Percentiles rank a stretch among this genome's conserved stretches.
Evolutionary conservation across 2,888 invertebrate species (phyloP).

Genomic region (Poecilobothrus nobilitatus): DNA sequence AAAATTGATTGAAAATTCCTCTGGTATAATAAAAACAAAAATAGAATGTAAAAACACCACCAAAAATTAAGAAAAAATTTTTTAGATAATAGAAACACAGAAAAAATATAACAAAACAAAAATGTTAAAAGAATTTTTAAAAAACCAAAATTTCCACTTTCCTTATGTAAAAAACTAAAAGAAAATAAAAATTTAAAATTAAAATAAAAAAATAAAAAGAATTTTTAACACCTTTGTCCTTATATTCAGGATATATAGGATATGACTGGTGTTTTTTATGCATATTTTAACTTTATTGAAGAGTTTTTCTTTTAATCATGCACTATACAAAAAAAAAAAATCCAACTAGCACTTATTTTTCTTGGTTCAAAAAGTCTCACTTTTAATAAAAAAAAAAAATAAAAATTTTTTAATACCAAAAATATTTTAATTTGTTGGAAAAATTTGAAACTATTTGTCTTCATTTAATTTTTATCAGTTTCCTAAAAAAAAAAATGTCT

Average conservation of each 20-base stretch:
- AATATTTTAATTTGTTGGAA: too few relatives aligned
- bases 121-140: background rate
- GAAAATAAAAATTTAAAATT: background rate
- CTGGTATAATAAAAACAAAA: background rate
- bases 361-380: background rate
- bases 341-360: background rate
- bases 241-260: background rate
- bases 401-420: too few relatives aligned
- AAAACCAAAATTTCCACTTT: background rate
- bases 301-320: background rate
- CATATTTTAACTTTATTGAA: background rate
- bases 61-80: background rate
- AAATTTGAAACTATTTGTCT: too few relatives aligned
- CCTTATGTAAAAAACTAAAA: background rate
- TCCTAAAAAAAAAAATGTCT: too few relatives aligned
- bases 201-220: background rate
- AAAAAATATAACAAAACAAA: background rate
- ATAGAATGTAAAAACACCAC: background rate
- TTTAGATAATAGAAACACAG: background rate
- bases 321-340: too few relatives aligned
- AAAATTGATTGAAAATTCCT: slow-evolving; percentile 6
- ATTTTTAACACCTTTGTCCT: background rate
- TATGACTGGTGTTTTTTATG: background rate
- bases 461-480: too few relatives aligned
- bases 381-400: too few relatives aligned